Evolutionary conservation across 2,888 invertebrate species (phyloP).

Genomic region (Spodoptera exigua): DNA sequence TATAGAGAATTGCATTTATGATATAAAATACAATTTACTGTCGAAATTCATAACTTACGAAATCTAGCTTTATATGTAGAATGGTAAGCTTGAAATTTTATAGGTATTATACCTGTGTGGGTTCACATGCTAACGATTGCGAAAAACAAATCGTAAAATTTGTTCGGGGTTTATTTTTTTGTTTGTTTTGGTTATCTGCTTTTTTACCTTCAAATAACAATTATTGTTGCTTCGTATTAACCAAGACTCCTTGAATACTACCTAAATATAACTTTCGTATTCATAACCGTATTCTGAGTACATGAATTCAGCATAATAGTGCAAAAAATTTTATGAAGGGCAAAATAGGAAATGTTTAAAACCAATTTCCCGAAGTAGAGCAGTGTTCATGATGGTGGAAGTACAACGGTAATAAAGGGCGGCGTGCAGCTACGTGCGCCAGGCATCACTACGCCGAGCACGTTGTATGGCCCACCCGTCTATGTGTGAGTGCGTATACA

Average conservation of each 20-base stretch:
- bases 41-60: constrained; percentile 30
- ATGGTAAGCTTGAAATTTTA: constrained; percentile 19
- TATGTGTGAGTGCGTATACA: constrained; percentile 57
- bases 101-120: constrained; percentile 13
- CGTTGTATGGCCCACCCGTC: constrained; percentile 48
- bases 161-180: constrained; percentile 6
- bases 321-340: too few relatives aligned
- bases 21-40: constrained; percentile 21
- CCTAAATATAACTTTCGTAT: too few relatives aligned
- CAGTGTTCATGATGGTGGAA: constrained; percentile 58
- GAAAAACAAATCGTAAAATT: constrained; percentile 18
- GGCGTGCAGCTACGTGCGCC: constrained; percentile 70
- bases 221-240: constrained; percentile 6
- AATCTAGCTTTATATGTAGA: constrained; percentile 11
- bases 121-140: constrained; percentile 22
- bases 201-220: constrained; percentile 27
- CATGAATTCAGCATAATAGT: too few relatives aligned
- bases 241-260: constrained; percentile 1
- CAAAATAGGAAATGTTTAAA: too few relatives aligned
- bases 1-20: constrained; percentile 12
- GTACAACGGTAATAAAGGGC: constrained; percentile 72
- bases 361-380: constrained; percentile 63
- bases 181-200: background rate
- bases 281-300: too few relatives aligned
- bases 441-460: constrained; percentile 56